Evolutionary conservation across 2,113 vertebrate genomes (phyloP).

Genomic region (Nothobranchius kuhntae): DNA sequence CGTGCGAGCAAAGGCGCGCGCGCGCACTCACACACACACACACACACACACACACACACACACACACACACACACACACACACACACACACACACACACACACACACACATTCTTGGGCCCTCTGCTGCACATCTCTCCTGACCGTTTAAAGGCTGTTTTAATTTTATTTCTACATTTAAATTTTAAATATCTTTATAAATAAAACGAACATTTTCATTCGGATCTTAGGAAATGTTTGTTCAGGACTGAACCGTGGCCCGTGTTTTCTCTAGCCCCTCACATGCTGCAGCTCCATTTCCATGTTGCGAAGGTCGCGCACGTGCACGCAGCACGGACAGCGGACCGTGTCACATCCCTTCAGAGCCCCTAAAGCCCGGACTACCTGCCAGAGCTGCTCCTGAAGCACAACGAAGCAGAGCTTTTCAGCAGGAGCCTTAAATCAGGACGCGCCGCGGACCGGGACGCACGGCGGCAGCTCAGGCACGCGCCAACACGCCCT

Average conservation of each 20-base stretch:
- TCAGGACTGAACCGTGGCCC: too few species aligned
- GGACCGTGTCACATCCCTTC: too few species aligned
- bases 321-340: too few species aligned
- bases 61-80: constrained; percentile 1
- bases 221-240: too few species aligned
- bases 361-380: too few species aligned
- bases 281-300: too few species aligned
- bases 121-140: constrained; percentile 34
- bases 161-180: neutral
- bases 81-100: neutral
- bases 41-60: constrained; percentile 3
- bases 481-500: constrained; percentile 73
- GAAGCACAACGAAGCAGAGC: neutral
- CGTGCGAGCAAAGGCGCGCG: neutral
- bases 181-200: too few species aligned
- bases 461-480: constrained; percentile 5
- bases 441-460: constrained; percentile 11
- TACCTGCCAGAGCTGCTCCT: too few species aligned
- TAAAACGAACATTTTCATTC: too few species aligned
- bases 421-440: neutral
- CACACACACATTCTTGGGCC: constrained; percentile 11
- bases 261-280: too few species aligned
- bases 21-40: neutral
- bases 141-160: constrained; percentile 7
- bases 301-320: too few species aligned